These are phyloP conservation scores for Hermodice carunculata DNA, from an alignment of 2,888 invertebrate species.

Conservation along the genomic window DNA sequence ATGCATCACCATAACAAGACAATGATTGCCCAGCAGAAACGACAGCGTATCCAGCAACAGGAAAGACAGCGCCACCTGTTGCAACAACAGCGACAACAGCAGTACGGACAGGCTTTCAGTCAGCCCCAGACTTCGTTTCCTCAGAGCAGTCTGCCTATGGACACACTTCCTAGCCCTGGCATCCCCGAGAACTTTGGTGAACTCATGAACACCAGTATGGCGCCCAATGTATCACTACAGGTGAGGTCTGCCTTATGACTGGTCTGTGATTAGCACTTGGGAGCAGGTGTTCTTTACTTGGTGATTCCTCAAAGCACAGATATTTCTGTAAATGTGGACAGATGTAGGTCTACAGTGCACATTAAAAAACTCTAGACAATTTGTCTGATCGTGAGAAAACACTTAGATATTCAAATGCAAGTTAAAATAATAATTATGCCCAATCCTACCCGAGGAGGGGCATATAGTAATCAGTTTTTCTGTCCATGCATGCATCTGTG, in stretches of 20 bases:
- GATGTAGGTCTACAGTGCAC: no score
- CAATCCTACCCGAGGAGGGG: no score
- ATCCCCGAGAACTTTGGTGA: constrained; percentile 80
- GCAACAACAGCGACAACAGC: constrained; percentile 57
- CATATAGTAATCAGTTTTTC: no score
- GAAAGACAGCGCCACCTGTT: constrained; percentile 71
- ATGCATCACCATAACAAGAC: constrained; percentile 69
- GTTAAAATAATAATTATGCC: no score
- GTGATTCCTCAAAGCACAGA: no score
- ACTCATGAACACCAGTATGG: constrained; percentile 86
- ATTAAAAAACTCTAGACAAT: no score
- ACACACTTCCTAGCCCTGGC: constrained; percentile 1
- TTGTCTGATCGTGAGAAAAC: no score
- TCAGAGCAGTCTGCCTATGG: background rate
- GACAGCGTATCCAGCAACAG: constrained; percentile 26
- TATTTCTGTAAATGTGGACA: no score
- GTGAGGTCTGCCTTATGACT: constrained; percentile 50
- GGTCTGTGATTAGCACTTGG: no score
- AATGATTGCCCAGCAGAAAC: constrained; percentile 47
- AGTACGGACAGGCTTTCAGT: constrained; percentile 7
- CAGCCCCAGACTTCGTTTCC: constrained; percentile 4
- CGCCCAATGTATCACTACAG: constrained; percentile 90
- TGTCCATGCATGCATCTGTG: no score
- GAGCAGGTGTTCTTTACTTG: no score
- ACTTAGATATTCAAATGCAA: no score